Evolutionary conservation across 2,113 vertebrate genomes (phyloP), one percentile per base, ranked within the genome.

Genomic region (Phalacrocorax brasilianus): DNA sequence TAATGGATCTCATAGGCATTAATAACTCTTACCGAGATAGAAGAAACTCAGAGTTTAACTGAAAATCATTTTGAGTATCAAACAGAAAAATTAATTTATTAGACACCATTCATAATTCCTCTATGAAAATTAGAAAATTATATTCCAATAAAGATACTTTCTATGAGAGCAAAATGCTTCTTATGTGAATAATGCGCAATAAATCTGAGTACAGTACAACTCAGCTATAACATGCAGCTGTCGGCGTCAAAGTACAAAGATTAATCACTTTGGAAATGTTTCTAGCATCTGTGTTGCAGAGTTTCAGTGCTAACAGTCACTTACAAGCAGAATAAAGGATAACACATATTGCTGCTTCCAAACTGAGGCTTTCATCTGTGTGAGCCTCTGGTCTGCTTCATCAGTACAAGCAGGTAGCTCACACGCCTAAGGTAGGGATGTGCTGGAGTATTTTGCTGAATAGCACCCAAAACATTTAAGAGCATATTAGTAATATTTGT

Each of bases 371-470:
- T 61, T 75, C 65, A 40, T 21, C 68, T 9, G 10, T 4, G 56
- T 0, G 8, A 85, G 71, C 35, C 53, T 35, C 65, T 22, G 47
- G 5, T 11, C 52, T 38, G 42, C 65, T 30, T 28, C 65, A 50
- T 0, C 58, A 47, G 30, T 52, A n/a, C 23, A 32, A 28, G 63
- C 27, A 42, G 53, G 73, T 67, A 58, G 33, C 58, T 72, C 47
- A 2, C 35, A 3, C 6, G 3, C 65, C 63, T 8, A 3, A 7
- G 32, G 45, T 2, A 32, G 45, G 56, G 3, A 35, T 14, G 0
- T 0, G 6, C 42, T 17, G 32, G 10, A 30, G 47, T 16, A 9
- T 55, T 66, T 21, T 52, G 35, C 33, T 27, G 8, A 68, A 45
- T 2, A 42, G 26, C 8, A 38, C 63, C 53, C 27, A 8, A 40